Evolutionary conservation across 2,113 vertebrate species (phyloP).

Genomic region (Formicarius rufipectus): DNA sequence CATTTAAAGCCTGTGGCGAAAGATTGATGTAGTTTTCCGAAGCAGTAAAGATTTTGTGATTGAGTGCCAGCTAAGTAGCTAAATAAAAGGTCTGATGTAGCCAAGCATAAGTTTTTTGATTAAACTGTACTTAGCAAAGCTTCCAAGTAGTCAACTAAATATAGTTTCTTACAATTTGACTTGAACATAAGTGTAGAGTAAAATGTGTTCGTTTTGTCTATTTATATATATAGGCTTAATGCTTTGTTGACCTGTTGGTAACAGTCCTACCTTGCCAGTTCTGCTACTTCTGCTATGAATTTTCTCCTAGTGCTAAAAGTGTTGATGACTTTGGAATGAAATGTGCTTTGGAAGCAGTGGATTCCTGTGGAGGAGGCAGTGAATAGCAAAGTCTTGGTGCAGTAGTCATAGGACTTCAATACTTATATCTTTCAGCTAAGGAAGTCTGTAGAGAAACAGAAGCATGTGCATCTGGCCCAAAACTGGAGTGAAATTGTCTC

Average conservation of each 20-base stretch:
- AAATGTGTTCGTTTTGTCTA: background rate
- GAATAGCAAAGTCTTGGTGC: background rate
- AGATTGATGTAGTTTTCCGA: background rate
- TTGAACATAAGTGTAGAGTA: background rate
- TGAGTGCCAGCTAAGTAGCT: background rate
- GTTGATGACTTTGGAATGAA: background rate
- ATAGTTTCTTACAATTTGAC: background rate
- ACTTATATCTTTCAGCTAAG: background rate
- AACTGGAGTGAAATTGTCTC: fast-evolving
- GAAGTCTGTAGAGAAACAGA: background rate
- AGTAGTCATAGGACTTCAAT: background rate
- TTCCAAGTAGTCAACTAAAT: background rate
- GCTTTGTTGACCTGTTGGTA: background rate
- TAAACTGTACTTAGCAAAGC: background rate
- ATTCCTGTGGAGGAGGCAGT: background rate
- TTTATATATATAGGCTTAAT: background rate
- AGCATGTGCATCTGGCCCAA: background rate
- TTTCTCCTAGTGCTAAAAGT: background rate
- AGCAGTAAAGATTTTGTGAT: background rate
- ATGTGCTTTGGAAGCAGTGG: background rate
- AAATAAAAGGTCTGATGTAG: background rate
- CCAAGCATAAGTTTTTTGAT: background rate
- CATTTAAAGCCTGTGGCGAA: background rate
- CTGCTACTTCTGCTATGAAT: background rate
- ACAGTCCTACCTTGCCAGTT: background rate